Base-by-base conservation (phyloP, 92 coral and sea anemone species). In the Palythoa caribaeorum region DNA sequence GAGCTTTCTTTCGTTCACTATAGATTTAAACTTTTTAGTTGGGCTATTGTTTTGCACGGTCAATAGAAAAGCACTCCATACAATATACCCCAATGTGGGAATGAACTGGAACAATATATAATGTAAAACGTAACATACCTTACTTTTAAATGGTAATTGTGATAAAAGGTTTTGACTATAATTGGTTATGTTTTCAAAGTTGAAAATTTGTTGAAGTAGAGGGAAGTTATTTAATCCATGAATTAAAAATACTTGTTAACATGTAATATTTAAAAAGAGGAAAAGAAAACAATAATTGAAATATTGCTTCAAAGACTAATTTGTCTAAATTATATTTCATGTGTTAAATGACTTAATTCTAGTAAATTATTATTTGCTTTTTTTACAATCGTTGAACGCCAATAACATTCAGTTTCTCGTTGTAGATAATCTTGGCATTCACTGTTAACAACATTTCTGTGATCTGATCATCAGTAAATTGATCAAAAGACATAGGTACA, bases 391-490 rank as follows among this genome's bases (percentile, higher is more conserved):
- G 84, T 78, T 78, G 84, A 78, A 78, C 71, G 66, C 50, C 69
- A 78, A 78, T 78, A 78, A 78, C 84, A 78, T 50, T 78, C 62
- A 78, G 84, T 78, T 78, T 78, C 63, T 78, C 84, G 38, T 78
- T 78, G 84, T 78, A 78, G 84, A 78, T 66, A 78, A 78, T 78
- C 84, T 78, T 78, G 84, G 90, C 90, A 54, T 77, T 71, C 85
- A 87, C 90, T 54, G 87, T 87, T 79, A 87, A 65, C 76, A 87
- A 20, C 71, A 87, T 60, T 65, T 87, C 90, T 62, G 80, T 87
- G 52, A 85, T 76, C 84, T 71, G 78, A 74, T 79, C 84, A 79
- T 79, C 84, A 47, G 84, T 79, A 79, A 79, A 79, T 79, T 79
- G 84, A 79, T 79, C 84, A 79, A 79, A 79, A 79, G 84, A 36